Evolutionary conservation across 2,113 vertebrate species (phyloP), one percentile per base, ranked within the genome.

Genomic region (Rhagologus leucostigma): DNA sequence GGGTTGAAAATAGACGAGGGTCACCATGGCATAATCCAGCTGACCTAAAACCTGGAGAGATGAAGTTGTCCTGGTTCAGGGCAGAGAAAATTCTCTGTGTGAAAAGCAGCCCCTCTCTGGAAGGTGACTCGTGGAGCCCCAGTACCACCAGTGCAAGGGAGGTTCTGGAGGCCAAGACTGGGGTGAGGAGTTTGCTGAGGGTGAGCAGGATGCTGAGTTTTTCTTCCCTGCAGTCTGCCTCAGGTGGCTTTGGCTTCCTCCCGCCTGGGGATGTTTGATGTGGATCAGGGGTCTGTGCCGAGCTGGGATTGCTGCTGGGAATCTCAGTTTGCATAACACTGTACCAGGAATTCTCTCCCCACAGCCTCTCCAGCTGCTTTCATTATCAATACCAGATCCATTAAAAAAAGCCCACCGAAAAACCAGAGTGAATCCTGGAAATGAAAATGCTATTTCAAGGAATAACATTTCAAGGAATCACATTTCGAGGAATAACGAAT

Each of bases 221-320:
- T 65, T 29, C 50, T 76, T 29, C 33, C 44, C 63, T 12, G 32
- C 84, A 97, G 96, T 20, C 49, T 95, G 13, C 9, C 78, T 47
- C 44, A 33, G 24, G 55, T 88, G 53, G 56, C 90, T 15, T 53
- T 63, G 79, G 19, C 17, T 6, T 75, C 96, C 33, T 97, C 95
- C 8, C 91, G 89, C 3, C 16, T 97, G 2, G 93, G 90, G 7
- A 6, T 3, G 2, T 91, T 96, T 24, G 63, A 80, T 0, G 87
- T 97, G 93, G 96, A 95, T 67, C 47, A 68, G 44, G n/a, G 32
- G 11, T 14, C n/a, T 14, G 55, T 1, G 10, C 14, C 1, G 3
- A 33, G 55, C 52, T 46, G 24, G 56, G 55, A 23, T 23, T 49
- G 32, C 27, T 7, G 14, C 52, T 30, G 30, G 11, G 27, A 55